Conservation (phyloP, 1,140 invertebrate species). For the Cotesia vestalis region DNA sequence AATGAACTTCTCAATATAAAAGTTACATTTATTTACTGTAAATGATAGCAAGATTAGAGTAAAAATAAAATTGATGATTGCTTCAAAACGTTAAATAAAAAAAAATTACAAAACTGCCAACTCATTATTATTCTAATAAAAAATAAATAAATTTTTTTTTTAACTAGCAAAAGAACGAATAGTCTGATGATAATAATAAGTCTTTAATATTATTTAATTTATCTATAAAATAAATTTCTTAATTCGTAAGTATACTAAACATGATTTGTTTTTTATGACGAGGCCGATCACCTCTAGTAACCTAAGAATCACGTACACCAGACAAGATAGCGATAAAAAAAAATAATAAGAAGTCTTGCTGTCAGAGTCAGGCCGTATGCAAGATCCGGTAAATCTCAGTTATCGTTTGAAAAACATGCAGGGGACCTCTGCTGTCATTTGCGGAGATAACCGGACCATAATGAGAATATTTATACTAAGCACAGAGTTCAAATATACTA, state of each 20-base stretch:
- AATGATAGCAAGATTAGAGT: too few relatives aligned
- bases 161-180: too few relatives aligned
- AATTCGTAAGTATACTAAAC: not conserved
- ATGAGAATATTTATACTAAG: slow-evolving; percentile 46
- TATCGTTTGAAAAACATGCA: slow-evolving; percentile 55
- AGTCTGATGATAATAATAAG: too few relatives aligned
- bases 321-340: slow-evolving; percentile 40
- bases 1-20: too few relatives aligned
- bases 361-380: slow-evolving; percentile 16
- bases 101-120: too few relatives aligned
- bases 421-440: slow-evolving; percentile 49
- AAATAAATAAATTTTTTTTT: too few relatives aligned
- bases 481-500: slow-evolving; percentile 47
- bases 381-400: slow-evolving; percentile 56
- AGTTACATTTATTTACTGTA: too few relatives aligned
- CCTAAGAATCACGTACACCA: slow-evolving; percentile 42
- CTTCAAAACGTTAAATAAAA: too few relatives aligned
- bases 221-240: slow-evolving; percentile 5
- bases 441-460: slow-evolving; percentile 51
- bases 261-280: not conserved
- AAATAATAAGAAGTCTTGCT: slow-evolving; percentile 1
- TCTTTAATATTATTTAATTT: not conserved
- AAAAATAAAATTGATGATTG: too few relatives aligned
- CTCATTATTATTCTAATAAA: too few relatives aligned
- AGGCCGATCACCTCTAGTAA: slow-evolving; percentile 44